Base-by-base conservation (phyloP, 1,140 invertebrate genomes). In the Latrodectus geometricus region DNA sequence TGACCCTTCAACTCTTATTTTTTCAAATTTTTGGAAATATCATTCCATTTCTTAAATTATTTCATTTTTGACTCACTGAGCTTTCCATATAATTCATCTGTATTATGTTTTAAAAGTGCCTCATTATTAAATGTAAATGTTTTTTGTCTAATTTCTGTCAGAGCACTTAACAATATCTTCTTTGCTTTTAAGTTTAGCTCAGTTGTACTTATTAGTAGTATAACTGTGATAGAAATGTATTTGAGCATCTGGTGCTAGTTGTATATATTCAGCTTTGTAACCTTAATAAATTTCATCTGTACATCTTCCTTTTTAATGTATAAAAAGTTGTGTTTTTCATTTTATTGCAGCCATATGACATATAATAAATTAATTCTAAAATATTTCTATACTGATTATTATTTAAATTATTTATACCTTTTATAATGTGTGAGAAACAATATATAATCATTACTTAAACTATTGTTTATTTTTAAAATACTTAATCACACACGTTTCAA, bases 271-370 rank as follows among this genome's bases (percentile, higher is more conserved):
- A 74, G 52, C 52, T 76, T 73, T 78, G 23, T 66, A 17, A 66
- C 61, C 56, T 23, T 74, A 82, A 82, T 82, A 82, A 82, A 82
- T 21, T 73, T 73, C 49, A 82, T 61, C 70, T 82, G 54, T 73
- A 72, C 76, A 73, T 73, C 61, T 82, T 81, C 56, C 73, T 49
- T 23, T 17, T 61, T 35, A 35, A 35, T 35, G 35, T 35, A 35
- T 35, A 1, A 35, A 35, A 35, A 35, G 5, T 35, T 35, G 35
- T 35, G 35, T 35, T 35, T 35, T 35, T 35, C 35, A 35, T 35
- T 35, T 35, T 35, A 35, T 35, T 35, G 35, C 35, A 35, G 35
- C 35, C 35, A 35, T 35, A 35, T 35, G 35, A 35, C 35, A 35
- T 35, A 1, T 35, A 35, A 35, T 35, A 35, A 35, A 35, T 35